Evolutionary conservation across 1,140 invertebrate genomes (phyloP).

Genomic region (Listronotus bonariensis): DNA sequence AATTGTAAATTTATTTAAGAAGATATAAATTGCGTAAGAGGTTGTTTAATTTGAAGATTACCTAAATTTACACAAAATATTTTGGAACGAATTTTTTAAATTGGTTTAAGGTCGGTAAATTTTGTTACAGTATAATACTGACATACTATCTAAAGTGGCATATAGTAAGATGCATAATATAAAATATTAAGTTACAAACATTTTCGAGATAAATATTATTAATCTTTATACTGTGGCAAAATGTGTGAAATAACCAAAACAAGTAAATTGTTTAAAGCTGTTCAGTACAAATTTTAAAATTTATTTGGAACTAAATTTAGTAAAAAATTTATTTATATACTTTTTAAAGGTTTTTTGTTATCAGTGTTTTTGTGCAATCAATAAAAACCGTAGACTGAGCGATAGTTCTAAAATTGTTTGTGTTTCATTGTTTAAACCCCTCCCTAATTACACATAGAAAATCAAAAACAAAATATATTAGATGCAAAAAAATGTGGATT

Average conservation of each 20-base stretch:
- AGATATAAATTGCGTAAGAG: slow-evolving; percentile 25
- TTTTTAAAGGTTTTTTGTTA: slow-evolving; percentile 22
- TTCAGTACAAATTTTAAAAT: slow-evolving; percentile 30
- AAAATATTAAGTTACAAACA: too few species aligned
- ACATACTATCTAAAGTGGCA: too few species aligned
- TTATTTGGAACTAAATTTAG: slow-evolving; percentile 29
- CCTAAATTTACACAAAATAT: slow-evolving; percentile 18
- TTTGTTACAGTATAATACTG: neutral
- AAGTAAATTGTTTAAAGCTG: slow-evolving; percentile 15
- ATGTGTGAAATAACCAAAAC: neutral
- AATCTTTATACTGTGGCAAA: too few species aligned
- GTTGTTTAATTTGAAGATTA: slow-evolving; percentile 24
- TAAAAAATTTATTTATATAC: slow-evolving; percentile 14
- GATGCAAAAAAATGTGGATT: too few species aligned
- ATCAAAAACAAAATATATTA: too few species aligned
- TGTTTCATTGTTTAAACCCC: neutral
- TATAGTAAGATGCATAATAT: too few species aligned
- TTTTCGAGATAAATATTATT: too few species aligned
- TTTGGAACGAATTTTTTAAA: slow-evolving; percentile 20
- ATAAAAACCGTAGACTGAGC: slow-evolving; percentile 33
- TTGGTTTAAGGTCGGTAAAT: neutral
- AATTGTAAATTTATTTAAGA: slow-evolving; percentile 31
- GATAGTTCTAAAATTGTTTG: slow-evolving; percentile 16
- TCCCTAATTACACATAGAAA: too few species aligned
- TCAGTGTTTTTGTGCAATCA: slow-evolving; percentile 35